Percentiles rank a stretch among this genome's conserved stretches.
phyloP scores from a whole-genome alignment of 2,888 invertebrate genomes.

The Tetropium fuscum region DNA sequence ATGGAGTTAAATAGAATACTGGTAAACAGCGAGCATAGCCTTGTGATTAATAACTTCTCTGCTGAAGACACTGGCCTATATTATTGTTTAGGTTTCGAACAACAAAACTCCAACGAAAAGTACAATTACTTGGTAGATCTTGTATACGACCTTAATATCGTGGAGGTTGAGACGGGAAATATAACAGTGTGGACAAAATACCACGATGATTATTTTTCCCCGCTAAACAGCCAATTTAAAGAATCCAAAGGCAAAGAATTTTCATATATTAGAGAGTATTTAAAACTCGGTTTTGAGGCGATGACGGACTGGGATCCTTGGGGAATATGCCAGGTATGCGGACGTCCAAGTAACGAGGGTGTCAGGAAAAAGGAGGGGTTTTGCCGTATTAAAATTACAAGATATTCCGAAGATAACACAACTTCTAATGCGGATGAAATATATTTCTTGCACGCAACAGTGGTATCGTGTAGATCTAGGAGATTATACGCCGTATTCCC shows the following conservation, averaged over 20 bases:
- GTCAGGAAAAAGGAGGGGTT: constrained; percentile 65
- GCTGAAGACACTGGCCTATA: constrained; percentile 67
- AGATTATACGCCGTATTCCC: constrained; percentile 65
- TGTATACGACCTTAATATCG: constrained; percentile 50
- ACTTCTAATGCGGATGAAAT: constrained; percentile 20
- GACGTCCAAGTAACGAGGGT: constrained; percentile 62
- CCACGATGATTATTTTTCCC: constrained; percentile 64
- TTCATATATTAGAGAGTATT: constrained; percentile 60
- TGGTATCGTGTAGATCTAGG: constrained; percentile 66
- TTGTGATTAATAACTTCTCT: constrained; percentile 65
- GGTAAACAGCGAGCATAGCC: constrained; percentile 64
- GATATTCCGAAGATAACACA: constrained; percentile 4
- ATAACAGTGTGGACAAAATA: constrained; percentile 68
- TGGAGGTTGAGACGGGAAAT: constrained; percentile 63
- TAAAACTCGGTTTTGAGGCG: constrained; percentile 65
- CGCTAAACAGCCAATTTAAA: constrained; percentile 66
- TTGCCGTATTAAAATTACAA: constrained; percentile 67
- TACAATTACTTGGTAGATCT: constrained; percentile 68
- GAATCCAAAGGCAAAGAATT: constrained; percentile 64
- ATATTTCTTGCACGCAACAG: constrained; percentile 36
- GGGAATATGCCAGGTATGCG: constrained; percentile 69
- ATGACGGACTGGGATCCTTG: constrained; percentile 69
- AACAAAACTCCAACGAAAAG: constrained; percentile 62
- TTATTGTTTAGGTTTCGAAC: constrained; percentile 66
- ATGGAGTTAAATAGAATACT: constrained; percentile 63